Evolutionary conservation across 2,888 invertebrate genomes (phyloP).

Genomic region (Cantharis nigra): DNA sequence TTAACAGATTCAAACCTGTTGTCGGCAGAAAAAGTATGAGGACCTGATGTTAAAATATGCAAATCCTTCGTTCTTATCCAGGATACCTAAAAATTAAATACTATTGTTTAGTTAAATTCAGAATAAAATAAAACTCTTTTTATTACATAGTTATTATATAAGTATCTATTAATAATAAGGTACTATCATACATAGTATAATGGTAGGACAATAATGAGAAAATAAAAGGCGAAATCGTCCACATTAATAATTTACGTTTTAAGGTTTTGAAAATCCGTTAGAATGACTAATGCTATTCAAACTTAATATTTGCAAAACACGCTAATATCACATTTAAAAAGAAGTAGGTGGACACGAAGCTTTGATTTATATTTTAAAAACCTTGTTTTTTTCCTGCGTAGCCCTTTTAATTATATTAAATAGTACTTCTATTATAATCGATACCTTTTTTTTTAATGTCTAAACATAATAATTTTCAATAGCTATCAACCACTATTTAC

Average conservation of each 20-base stretch:
- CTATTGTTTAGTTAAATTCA: background rate
- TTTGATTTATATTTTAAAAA: background rate
- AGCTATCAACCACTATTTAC: slow-evolving; percentile 21
- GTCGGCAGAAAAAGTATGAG: slow-evolving; percentile 70
- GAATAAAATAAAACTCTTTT: too few relatives aligned
- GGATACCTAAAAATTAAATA: slow-evolving; percentile 63
- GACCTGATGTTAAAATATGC: slow-evolving; percentile 70
- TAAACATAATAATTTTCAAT: slow-evolving; percentile 13
- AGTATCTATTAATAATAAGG: background rate
- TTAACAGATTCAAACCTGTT: slow-evolving; percentile 65
- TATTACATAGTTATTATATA: background rate
- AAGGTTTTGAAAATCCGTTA: background rate
- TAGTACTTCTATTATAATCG: slow-evolving; percentile 4
- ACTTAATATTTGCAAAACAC: background rate
- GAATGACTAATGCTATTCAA: background rate
- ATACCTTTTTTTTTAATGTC: slow-evolving; percentile 5
- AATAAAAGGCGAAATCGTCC: background rate
- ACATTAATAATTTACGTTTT: background rate
- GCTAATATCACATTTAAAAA: background rate
- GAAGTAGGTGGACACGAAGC: background rate
- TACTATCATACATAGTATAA: background rate
- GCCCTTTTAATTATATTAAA: slow-evolving; percentile 5
- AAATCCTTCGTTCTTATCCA: slow-evolving; percentile 75
- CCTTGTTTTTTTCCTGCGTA: background rate
- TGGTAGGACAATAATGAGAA: background rate